Evolutionary conservation across 2,113 vertebrate genomes (phyloP).

Genomic region (Chroicocephalus ridibundus): DNA sequence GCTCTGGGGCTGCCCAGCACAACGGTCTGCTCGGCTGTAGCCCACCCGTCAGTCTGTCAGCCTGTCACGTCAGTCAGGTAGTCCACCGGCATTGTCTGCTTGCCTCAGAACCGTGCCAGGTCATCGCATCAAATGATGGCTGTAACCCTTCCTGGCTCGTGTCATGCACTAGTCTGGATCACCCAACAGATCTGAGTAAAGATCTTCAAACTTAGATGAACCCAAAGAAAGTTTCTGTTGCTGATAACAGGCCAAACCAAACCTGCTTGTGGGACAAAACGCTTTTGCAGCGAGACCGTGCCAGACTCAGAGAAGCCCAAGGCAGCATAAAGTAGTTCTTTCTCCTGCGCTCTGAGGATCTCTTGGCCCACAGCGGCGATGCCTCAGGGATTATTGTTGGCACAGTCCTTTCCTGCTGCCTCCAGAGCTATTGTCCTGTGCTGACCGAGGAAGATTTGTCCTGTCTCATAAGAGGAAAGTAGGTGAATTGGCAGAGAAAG

Average conservation of each 20-base stretch:
- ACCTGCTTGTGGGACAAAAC: not conserved
- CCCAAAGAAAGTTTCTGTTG: not conserved
- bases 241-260: not conserved
- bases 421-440: not conserved
- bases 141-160: not conserved
- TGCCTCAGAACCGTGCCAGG: not conserved
- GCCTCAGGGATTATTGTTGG: not conserved
- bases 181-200: not conserved
- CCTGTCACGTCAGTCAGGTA: not conserved
- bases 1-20: not conserved
- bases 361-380: not conserved
- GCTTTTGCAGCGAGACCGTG: not conserved
- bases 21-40: not conserved
- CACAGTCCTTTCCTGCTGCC: not conserved
- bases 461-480: not conserved
- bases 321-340: not conserved
- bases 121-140: accelerated
- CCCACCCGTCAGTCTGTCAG: not conserved
- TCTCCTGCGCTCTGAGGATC: not conserved
- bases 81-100: not conserved
- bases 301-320: not conserved
- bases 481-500: not conserved
- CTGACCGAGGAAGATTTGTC: not conserved
- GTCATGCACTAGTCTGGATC: not conserved
- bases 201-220: not conserved